A percentile compares a stretch with the other conserved stretches of the same genome.
Evolutionary conservation across 2,888 invertebrate genomes (phyloP).

Genomic region (Punctoribates punctum): DNA sequence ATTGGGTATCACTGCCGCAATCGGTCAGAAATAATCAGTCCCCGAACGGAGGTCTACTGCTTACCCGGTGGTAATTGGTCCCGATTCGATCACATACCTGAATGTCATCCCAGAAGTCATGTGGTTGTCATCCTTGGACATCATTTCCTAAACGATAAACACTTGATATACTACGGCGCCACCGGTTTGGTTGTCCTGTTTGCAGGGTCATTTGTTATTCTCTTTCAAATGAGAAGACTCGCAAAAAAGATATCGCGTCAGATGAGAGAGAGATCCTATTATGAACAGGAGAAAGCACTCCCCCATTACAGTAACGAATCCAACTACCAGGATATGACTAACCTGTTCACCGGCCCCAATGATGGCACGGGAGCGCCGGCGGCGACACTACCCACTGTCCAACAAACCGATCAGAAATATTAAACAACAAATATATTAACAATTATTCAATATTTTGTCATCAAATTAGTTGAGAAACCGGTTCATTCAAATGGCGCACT

Average conservation of each 20-base stretch:
- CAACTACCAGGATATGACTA: constrained; percentile 20
- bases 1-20: neutral
- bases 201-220: constrained; percentile 34
- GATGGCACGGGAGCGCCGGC: neutral
- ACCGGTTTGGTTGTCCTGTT: constrained; percentile 33
- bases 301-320: constrained; percentile 5
- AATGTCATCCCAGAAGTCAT: neutral
- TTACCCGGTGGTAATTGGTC: constrained; percentile 3
- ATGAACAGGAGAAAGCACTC: constrained; percentile 21
- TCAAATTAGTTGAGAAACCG: too few relatives aligned
- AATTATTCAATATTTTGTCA: too few relatives aligned
- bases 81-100: constrained; percentile 8
- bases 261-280: constrained; percentile 37
- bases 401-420: neutral
- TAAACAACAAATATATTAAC: neutral
- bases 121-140: constrained; percentile 6
- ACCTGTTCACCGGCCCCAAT: neutral
- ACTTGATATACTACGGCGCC: constrained; percentile 38
- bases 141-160: constrained; percentile 35
- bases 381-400: neutral
- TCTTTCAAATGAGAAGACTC: constrained; percentile 36
- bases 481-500: too few relatives aligned
- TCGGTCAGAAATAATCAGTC: neutral
- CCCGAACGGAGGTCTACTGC: neutral
- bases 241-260: constrained; percentile 40